Evolutionary conservation across 2,888 invertebrate species (phyloP), one percentile per base, ranked within the genome.

Genomic region (Agrochola lota): DNA sequence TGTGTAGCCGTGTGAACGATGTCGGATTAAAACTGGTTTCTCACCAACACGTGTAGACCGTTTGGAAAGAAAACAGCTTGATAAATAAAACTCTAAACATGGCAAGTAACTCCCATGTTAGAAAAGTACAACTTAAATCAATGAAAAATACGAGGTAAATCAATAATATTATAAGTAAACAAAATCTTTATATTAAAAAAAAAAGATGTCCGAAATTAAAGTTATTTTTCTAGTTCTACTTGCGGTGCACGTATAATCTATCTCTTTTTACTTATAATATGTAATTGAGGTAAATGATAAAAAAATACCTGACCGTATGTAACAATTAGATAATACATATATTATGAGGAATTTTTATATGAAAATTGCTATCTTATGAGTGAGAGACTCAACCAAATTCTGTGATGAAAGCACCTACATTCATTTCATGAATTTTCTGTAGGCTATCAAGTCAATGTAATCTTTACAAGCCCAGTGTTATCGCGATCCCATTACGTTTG

Each of bases 401-500:
- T 74, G 11, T 30, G 5, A 49, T 4, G 15, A 12, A 64, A 46
- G 15, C 7, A 26, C 11, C 1, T 35, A 35, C 23, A 60, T 57
- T 30, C 2, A 60, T 55, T 52, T 40, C n/a, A 67, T 23, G 12
- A 46, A 62, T 57, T 59, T 71, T 57, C 57, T 43, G 20, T 30
- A 62, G 6, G 52, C 52, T 30, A 40, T 30, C 35, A 46, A 76
- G 40, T 35, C 46, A 46, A 76, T 40, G 20, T 49, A 57, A 63
- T 71, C 49, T 63, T 40, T 35, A 52, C 35, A 64, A 52, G 35
- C 52, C 43, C 0, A 23, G n/a, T 26, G 67, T 63, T 73, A 73
- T 77, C 62, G 8, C n/a, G 7, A 67, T 77, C 30, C 23, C 23
- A 64, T 35, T 57, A 80, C 49, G 63, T 49, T 23, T 46, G n/a